Conservation (phyloP, 2,888 invertebrate genomes). For the Oligia fasciuncula region DNA sequence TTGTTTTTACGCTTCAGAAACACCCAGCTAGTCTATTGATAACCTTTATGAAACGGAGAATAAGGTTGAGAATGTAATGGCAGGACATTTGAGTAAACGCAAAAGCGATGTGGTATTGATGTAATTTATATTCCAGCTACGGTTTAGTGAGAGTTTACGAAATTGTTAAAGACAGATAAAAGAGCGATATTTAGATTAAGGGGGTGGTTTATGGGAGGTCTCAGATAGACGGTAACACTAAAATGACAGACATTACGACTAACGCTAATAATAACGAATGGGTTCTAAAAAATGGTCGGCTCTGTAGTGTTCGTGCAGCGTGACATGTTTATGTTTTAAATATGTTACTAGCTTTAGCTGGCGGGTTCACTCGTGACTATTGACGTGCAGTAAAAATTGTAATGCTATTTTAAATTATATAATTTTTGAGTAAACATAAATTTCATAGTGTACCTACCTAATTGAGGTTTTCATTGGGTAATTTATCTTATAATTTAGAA, state of each 20-base stretch:
- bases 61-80: constrained; percentile 67
- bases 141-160: constrained; percentile 88
- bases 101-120: constrained; percentile 71
- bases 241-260: constrained; percentile 83
- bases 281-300: constrained; percentile 72
- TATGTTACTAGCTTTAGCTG: constrained; percentile 45
- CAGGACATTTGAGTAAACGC: constrained; percentile 50
- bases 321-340: constrained; percentile 60
- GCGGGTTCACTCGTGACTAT: constrained; percentile 25
- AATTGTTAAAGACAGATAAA: constrained; percentile 90
- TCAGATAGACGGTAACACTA: constrained; percentile 77
- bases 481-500: neutral
- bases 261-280: constrained; percentile 83
- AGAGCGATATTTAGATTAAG: constrained; percentile 87
- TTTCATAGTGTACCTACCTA: constrained; percentile 20
- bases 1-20: constrained; percentile 58
- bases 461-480: too few relatives aligned
- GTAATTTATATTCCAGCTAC: constrained; percentile 89
- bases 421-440: constrained; percentile 19
- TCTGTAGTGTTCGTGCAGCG: constrained; percentile 53
- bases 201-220: constrained; percentile 86
- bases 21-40: constrained; percentile 20
- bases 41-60: constrained; percentile 52
- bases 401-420: constrained; percentile 5
- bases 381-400: constrained; percentile 20